Evolutionary conservation across 2,113 vertebrate genomes (phyloP).

Genomic region (Athene cunicularia): DNA sequence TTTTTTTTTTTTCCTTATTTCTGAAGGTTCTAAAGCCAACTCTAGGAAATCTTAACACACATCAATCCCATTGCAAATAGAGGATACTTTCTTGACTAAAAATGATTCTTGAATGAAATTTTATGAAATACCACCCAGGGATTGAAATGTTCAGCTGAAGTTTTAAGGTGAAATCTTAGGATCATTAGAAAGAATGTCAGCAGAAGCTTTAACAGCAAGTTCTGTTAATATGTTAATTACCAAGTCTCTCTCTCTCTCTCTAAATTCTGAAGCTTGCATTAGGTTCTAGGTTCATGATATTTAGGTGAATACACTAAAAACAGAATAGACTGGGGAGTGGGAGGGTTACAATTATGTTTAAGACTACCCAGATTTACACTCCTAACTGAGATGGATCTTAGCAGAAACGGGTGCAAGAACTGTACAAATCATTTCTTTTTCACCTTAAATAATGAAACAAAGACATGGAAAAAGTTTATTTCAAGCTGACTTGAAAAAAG

Average conservation of each 20-base stretch:
- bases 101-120: not conserved
- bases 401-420: not conserved
- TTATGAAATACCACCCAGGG: not conserved
- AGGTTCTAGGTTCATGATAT: not conserved
- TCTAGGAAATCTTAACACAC: not conserved
- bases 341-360: not conserved
- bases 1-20: not conserved
- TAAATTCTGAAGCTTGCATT: not conserved
- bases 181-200: not conserved
- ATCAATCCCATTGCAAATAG: not conserved
- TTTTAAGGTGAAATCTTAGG: not conserved
- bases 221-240: not conserved
- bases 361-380: not conserved
- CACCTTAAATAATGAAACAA: not conserved
- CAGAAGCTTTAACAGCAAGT: not conserved
- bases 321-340: not conserved
- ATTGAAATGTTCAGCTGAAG: not conserved
- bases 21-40: not conserved
- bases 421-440: not conserved
- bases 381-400: not conserved
- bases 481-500: not conserved
- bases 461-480: not conserved
- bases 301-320: not conserved
- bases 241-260: not conserved
- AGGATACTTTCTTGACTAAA: not conserved